Evolutionary conservation across 2,113 vertebrate species (phyloP).

Genomic region (Ascaphus truei): DNA sequence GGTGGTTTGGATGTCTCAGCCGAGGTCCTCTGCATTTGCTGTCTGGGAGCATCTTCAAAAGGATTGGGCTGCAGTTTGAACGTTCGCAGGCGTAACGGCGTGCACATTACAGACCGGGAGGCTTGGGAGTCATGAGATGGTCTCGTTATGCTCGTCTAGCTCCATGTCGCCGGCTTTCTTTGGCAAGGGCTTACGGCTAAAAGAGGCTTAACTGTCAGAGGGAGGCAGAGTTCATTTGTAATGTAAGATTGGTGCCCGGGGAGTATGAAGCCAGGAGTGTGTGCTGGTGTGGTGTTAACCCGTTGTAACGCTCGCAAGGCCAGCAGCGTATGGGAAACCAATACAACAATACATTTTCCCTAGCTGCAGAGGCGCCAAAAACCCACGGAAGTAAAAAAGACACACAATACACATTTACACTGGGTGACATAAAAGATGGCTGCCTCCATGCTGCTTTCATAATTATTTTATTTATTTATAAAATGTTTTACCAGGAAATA

Average conservation of each 20-base stretch:
- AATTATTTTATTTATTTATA: too few species aligned
- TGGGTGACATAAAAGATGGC: too few species aligned
- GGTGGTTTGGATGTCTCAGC: background rate
- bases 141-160: background rate
- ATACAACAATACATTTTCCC: too few species aligned
- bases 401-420: too few species aligned
- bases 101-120: slow-evolving; percentile 5
- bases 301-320: background rate
- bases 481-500: too few species aligned
- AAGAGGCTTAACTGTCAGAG: slow-evolving; percentile 13
- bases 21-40: background rate
- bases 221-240: slow-evolving; percentile 20
- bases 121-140: slow-evolving; percentile 12
- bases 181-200: background rate
- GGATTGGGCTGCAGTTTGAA: slow-evolving; percentile 1
- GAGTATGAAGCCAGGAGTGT: background rate
- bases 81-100: slow-evolving; percentile 3
- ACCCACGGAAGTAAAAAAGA: too few species aligned
- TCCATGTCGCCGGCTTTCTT: slow-evolving; percentile 16
- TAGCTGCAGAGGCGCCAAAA: too few species aligned
- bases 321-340: background rate
- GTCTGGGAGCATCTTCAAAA: slow-evolving; percentile 6
- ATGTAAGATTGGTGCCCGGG: slow-evolving; percentile 13
- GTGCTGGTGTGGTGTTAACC: slow-evolving; percentile 1
- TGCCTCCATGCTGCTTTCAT: too few species aligned